phyloP scores from a whole-genome alignment of 2,113 vertebrate genomes.

The Neolamprologus hecqui region DNA sequence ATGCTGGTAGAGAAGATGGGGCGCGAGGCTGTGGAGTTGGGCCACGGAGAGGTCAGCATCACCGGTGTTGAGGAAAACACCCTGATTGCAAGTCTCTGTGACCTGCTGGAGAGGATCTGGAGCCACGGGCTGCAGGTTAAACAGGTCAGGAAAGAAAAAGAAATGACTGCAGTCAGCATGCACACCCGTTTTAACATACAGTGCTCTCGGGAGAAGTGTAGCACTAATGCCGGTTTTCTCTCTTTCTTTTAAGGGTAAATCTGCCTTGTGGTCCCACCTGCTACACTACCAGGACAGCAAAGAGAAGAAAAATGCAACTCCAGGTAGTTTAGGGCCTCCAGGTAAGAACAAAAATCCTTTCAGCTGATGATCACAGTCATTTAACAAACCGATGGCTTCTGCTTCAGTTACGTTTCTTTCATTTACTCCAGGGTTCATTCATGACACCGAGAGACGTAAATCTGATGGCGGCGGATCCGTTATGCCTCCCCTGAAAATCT shows the following conservation, averaged over 20 bases:
- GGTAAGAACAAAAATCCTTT: conserved; percentile 61
- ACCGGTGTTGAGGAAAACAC: conserved; percentile 96
- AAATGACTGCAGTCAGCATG: not conserved
- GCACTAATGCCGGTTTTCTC: not conserved
- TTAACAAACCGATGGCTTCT: not conserved
- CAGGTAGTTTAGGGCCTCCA: conserved; percentile 82
- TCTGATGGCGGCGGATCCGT: conserved; percentile 82
- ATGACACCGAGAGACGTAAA: conserved; percentile 92
- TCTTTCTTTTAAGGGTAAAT: conserved; percentile 82
- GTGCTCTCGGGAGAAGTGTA: not conserved
- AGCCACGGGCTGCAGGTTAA: conserved; percentile 93
- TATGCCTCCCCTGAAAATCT: conserved; percentile 89
- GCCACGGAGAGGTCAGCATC: conserved; percentile 94
- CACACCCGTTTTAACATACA: not conserved
- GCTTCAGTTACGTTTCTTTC: not conserved
- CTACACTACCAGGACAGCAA: conserved; percentile 93
- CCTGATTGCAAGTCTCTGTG: conserved; percentile 92
- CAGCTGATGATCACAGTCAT: not conserved
- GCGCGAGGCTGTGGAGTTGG: conserved; percentile 90
- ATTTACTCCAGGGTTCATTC: conserved; percentile 78
- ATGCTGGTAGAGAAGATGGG: conserved; percentile 99
- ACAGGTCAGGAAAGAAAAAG: conserved; percentile 71
- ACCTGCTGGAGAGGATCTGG: conserved; percentile 96
- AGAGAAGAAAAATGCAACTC: conserved; percentile 83
- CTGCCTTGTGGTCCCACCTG: conserved; percentile 95